A percentile compares a stretch with the other conserved stretches of the same genome.
These are phyloP conservation scores for Urosaurus nigricauda DNA, from an alignment of 2,797 vertebrate species.

Conservation along the genomic window DNA sequence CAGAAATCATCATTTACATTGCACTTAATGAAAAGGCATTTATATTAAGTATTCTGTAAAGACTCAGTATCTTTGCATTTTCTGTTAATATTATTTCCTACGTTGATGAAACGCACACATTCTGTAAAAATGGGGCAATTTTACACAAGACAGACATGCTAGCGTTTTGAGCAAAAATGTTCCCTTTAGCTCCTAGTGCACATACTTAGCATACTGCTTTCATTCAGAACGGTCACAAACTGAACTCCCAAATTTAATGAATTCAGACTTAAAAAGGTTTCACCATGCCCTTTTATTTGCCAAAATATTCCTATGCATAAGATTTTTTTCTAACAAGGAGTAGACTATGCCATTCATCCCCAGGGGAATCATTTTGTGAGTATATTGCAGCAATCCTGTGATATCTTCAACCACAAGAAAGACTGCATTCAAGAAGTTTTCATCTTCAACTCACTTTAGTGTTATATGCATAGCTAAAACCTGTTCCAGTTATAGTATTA, in stretches of 20 bases:
- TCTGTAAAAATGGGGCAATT: constrained; percentile 1
- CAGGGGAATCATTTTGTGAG: background rate
- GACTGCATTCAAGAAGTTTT: background rate
- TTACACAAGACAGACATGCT: constrained; percentile 52
- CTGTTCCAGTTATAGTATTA: background rate
- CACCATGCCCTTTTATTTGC: constrained; percentile 1
- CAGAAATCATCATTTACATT: constrained; percentile 69
- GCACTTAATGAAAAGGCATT: constrained; percentile 73
- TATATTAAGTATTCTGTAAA: constrained; percentile 61
- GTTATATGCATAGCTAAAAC: background rate
- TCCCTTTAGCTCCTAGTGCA: constrained; percentile 71
- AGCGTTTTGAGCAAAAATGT: background rate
- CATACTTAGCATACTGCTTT: constrained; percentile 28
- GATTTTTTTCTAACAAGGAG: background rate
- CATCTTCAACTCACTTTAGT: background rate
- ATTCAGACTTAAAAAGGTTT: background rate
- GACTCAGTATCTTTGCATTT: constrained; percentile 64
- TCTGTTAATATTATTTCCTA: constrained; percentile 52
- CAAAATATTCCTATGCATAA: background rate
- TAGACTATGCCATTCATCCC: constrained; percentile 1
- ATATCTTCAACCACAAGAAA: background rate
- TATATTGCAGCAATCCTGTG: constrained; percentile 4
- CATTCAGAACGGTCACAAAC: constrained; percentile 33
- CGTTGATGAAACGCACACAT: background rate
- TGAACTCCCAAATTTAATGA: background rate